These are phyloP conservation scores for Zootermopsis nevadensis DNA, from an alignment of 2,888 invertebrate species.

Conservation along the genomic window DNA sequence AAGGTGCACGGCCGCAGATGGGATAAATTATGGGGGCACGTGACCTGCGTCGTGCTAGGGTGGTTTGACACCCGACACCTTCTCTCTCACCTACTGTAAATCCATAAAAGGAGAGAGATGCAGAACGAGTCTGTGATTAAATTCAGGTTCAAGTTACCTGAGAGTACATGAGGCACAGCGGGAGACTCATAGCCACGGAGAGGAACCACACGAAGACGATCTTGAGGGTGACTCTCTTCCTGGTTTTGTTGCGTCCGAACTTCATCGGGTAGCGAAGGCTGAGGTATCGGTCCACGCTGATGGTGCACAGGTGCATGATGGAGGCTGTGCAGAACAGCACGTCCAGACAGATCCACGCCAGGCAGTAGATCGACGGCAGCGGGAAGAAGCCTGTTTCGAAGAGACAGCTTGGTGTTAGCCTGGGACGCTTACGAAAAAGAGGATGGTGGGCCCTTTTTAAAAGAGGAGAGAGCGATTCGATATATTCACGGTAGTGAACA, in stretches of 20 bases:
- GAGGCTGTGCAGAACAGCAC: slow-evolving; percentile 97
- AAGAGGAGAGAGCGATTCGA: too few species aligned
- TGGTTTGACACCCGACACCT: too few species aligned
- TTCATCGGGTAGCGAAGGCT: slow-evolving; percentile 94
- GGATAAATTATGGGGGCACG: too few species aligned
- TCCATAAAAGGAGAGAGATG: too few species aligned
- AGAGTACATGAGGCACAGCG: slow-evolving; percentile 88
- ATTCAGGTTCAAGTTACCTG: slow-evolving; percentile 78
- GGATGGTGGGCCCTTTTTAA: background rate
- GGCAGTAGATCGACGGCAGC: slow-evolving; percentile 84
- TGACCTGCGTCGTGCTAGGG: too few species aligned
- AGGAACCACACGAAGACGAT: slow-evolving; percentile 94
- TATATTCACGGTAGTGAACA: too few species aligned
- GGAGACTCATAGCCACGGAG: slow-evolving; percentile 91
- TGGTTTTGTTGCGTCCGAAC: slow-evolving; percentile 89
- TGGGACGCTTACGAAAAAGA: background rate
- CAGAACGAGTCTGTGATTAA: too few species aligned
- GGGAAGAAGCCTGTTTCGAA: slow-evolving; percentile 86
- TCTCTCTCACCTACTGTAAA: too few species aligned
- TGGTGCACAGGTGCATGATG: slow-evolving; percentile 96
- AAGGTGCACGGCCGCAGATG: too few species aligned
- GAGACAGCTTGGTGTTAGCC: background rate
- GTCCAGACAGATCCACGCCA: slow-evolving; percentile 95
- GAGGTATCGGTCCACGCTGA: slow-evolving; percentile 94
- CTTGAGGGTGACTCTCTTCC: slow-evolving; percentile 85